Evolutionary conservation across 2,797 vertebrate genomes (phyloP), one percentile per base, ranked within the genome.

Genomic region (Manis crassicaudata): DNA sequence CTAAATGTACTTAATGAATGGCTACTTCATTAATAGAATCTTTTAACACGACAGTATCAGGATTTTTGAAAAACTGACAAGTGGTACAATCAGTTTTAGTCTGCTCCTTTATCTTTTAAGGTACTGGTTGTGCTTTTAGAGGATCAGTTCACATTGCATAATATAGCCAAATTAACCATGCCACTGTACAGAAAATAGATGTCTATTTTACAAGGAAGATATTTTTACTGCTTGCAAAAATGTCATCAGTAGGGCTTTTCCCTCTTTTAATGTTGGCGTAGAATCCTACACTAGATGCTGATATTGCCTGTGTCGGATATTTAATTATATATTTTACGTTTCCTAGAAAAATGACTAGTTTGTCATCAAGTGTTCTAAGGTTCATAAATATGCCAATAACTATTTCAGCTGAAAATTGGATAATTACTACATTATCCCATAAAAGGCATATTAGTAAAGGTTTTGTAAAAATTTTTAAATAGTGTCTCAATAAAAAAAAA

Each of bases 1-100:
- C 18, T 75, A 43, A 27, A 14, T 90, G 79, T 93, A 68, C 87
- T 91, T 95, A 83, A 35, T 23, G 62, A 75, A 72, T 70, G 50
- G 43, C 27, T 87, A 16, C 79, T 92, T 70, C 76, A 52, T 89
- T 63, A 14, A 56, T 32, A 73, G 85, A 84, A 92, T 12, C 23
- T 62, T 12, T 37, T 84, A 79, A 58, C 3, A 50, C 67, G 52
- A 83, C 16, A 90, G 8, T 20, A 8, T 62, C 4, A 20, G 68
- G 23, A 16, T 92, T 72, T 20, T 35, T 73, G 40, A 88, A 37
- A 96, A 81, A 32, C 40, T 63, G 54, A 60, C 37, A 52, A 25
- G 16, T 60, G 20, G 58, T 18, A 8, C 3, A 75, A 8, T 94
- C 23, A 32, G 25, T 86, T 88, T 89, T 58, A 37, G 18, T 81